Evolutionary conservation across 2,797 vertebrate genomes (phyloP), one percentile per base, ranked within the genome.

Genomic region (Sandelia bainsii): DNA sequence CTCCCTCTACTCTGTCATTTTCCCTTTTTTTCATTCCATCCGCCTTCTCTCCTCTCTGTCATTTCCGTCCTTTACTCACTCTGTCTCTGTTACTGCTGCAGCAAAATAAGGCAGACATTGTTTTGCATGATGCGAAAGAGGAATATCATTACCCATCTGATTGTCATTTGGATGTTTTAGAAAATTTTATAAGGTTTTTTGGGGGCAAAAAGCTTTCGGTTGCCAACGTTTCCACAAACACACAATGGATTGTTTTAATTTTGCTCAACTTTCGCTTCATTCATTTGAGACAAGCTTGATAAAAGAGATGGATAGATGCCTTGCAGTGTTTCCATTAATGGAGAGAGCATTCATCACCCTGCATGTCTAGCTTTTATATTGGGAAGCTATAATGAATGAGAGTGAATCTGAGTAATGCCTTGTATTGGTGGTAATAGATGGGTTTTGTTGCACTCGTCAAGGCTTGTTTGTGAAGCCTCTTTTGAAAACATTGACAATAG

Each of bases 221-320:
- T 82, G 71, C 66, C 80, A 76, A 27, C 22, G 54, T 69, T 71
- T 85, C 57, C 74, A 83, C 70, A 84, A 75, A 81, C 72, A 85
- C 83, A 91, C 87, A 93, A 93, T 91, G 88, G 89, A 93, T 92
- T 89, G 90, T 92, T 95, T 93, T 94, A 93, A 94, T 93, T 94
- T 90, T 79, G 75, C 82, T 58, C 83, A 89, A 94, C 89, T 93
- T 93, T 85, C 52, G 73, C 90, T 92, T 93, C 88, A 93, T 93
- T 93, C 91, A 93, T 93, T 90, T 87, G 86, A 90, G 88, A 93
- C 91, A 90, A 91, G 91, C 92, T 90, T 88, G 91, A 93, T 92
- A 90, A 93, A 90, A 87, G 89, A 93, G 93, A 94, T 83, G 92
- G 93, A 93, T 94, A 92, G 89, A 91, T 93, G 93, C 92, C 93